Evolutionary conservation across 2,797 vertebrate genomes (phyloP), one percentile per base, ranked within the genome.

Genomic region (Alfaro cultratus): DNA sequence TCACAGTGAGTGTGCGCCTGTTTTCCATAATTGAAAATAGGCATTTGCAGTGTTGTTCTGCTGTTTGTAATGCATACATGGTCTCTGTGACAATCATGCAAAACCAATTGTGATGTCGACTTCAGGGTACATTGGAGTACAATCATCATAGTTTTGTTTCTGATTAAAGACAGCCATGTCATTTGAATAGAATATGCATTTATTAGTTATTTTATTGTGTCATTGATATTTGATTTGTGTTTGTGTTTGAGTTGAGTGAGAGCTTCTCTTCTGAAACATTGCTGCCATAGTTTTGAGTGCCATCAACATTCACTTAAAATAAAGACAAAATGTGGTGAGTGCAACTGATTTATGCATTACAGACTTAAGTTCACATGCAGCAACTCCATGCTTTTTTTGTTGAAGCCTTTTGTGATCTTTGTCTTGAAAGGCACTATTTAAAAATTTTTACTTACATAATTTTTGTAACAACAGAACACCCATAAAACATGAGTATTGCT

Each of bases 11-110:
- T 81, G 62, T 78, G 76, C n/a, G 31, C 55, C 55, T 85, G 73
- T 85, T 90, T 83, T 77, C 39, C 71, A 74, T 86, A 82, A 90
- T 73, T 79, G 77, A 84, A 86, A 88, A 86, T 68, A 82, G 78
- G 77, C 51, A 29, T 8, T 39, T 29, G 3, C 6, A 76, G 43
- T 51, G 62, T 31, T 16, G 34, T 18, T 5, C n/a, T 51, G 49
- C 55, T 74, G 75, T 45, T 36, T 2, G 23, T 71, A 53, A 76
- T 79, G 64, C 73, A 84, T 51, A 70, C 55, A 51, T 36, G 57
- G 41, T 83, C 70, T 71, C 12, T 73, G 62, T 31, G 45, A 34
- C 23, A 76, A 34, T 83, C 74, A 78, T 31, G 55, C 39, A 43
- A 41, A 41, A 78, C 13, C 41, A 72, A 46, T 46, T 45, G 43